phyloP scores from a whole-genome alignment of 2,888 invertebrate genomes.

The Oligia latruncula region DNA sequence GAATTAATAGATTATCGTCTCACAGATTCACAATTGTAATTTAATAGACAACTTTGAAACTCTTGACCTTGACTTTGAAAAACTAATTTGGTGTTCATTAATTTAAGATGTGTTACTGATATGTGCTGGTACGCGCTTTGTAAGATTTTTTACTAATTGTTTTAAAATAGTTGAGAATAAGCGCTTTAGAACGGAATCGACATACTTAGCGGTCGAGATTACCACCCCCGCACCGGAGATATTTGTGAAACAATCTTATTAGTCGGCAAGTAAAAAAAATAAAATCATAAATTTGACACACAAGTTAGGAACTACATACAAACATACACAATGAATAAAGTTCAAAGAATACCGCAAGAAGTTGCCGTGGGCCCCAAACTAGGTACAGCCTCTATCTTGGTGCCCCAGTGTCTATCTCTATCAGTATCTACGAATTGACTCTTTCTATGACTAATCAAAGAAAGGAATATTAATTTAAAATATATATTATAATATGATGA shows the following conservation, averaged over 20 bases:
- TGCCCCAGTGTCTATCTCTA: neutral
- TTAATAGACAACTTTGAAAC: constrained; percentile 58
- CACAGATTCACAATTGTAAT: constrained; percentile 64
- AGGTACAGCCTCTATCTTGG: neutral
- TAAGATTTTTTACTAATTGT: neutral
- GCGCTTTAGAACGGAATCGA: neutral
- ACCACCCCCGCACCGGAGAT: neutral
- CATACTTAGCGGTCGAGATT: neutral
- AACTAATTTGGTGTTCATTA: constrained; percentile 39
- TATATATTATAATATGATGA: neutral
- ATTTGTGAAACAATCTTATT: neutral
- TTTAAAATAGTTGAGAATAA: neutral
- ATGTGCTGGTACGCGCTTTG: neutral
- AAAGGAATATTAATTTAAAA: neutral
- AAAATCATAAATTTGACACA: neutral
- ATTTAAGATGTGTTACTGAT: constrained; percentile 24
- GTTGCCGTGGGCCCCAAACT: neutral
- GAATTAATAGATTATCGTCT: constrained; percentile 51
- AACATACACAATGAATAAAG: neutral
- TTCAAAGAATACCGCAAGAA: neutral
- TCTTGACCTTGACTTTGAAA: constrained; percentile 61
- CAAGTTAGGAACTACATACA: neutral
- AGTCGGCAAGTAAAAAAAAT: neutral
- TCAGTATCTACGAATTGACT: neutral
- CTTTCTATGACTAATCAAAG: neutral